Evolutionary conservation across 2,888 invertebrate genomes (phyloP).

Genomic region (Sussaba pulchella): DNA sequence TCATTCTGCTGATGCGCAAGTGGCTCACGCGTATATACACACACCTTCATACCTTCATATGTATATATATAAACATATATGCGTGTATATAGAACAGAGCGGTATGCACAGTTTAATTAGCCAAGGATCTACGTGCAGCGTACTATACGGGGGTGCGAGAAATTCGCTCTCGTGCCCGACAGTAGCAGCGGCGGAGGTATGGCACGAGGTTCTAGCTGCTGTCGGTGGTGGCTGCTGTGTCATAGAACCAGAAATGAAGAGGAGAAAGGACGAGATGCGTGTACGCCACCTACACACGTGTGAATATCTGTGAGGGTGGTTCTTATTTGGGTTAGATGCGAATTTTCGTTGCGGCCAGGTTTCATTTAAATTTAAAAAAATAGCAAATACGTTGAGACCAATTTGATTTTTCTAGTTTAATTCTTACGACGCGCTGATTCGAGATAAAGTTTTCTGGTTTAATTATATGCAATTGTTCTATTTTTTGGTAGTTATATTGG

Average conservation of each 20-base stretch:
- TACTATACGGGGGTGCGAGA: conserved; percentile 38
- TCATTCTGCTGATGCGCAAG: conserved; percentile 63
- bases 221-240: conserved; percentile 23
- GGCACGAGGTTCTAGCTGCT: conserved; percentile 7
- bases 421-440: too few relatives aligned
- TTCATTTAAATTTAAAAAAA: too few relatives aligned
- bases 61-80: too few relatives aligned
- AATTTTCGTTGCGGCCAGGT: too few relatives aligned
- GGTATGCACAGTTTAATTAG: conserved; percentile 68
- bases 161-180: conserved; percentile 19
- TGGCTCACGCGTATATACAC: conserved; percentile 15
- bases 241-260: conserved; percentile 31
- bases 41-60: too few relatives aligned
- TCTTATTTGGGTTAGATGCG: too few relatives aligned
- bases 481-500: too few relatives aligned
- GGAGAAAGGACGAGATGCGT: conserved; percentile 37
- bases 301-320: too few relatives aligned
- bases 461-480: too few relatives aligned
- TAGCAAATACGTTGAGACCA: too few relatives aligned
- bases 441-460: too few relatives aligned
- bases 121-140: conserved; percentile 57
- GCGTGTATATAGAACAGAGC: conserved; percentile 37
- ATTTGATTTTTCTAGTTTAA: too few relatives aligned
- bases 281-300: conserved; percentile 1
- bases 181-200: conserved; percentile 20